Percentiles rank a stretch among this genome's conserved stretches.
phyloP scores from a whole-genome alignment of 2,113 vertebrate species.

The Paracanthobrama guichenoti region DNA sequence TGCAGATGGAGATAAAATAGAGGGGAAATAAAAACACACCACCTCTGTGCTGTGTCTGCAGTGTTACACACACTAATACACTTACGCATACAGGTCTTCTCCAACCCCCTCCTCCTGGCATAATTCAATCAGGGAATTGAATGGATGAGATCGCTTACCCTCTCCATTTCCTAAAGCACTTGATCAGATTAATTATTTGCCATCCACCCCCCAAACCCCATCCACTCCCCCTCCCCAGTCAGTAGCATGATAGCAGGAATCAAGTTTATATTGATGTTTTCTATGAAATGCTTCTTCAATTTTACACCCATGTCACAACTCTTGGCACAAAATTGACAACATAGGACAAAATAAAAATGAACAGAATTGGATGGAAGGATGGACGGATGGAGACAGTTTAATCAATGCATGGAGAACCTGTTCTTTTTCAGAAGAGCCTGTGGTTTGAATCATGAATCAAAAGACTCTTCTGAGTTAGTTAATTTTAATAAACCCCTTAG shows the following conservation, averaged over 20 bases:
- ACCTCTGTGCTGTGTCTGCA: slow-evolving; percentile 43
- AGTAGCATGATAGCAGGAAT: slow-evolving; percentile 56
- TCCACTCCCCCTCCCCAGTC: neutral
- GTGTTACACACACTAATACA: slow-evolving; percentile 44
- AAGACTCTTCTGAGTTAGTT: neutral
- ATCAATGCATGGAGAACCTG: neutral
- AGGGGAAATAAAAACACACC: slow-evolving; percentile 32
- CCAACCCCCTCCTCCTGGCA: slow-evolving; percentile 59
- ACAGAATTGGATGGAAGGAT: slow-evolving; percentile 52
- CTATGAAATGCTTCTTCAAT: slow-evolving; percentile 71
- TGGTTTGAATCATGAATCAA: neutral
- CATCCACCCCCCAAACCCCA: neutral
- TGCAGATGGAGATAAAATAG: slow-evolving; percentile 35
- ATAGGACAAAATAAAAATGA: neutral
- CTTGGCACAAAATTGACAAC: slow-evolving; percentile 52
- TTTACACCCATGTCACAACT: slow-evolving; percentile 46
- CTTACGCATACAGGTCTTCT: slow-evolving; percentile 62
- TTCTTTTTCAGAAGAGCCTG: neutral
- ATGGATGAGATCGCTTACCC: slow-evolving; percentile 81
- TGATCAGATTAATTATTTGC: slow-evolving; percentile 86
- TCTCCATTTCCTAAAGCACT: slow-evolving; percentile 83
- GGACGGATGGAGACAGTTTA: neutral
- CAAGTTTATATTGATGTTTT: slow-evolving; percentile 80
- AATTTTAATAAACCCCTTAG: neutral
- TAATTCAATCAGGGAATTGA: slow-evolving; percentile 83